Base-by-base conservation (phyloP, 2,113 vertebrate species). In the Carassius carassius region DNA sequence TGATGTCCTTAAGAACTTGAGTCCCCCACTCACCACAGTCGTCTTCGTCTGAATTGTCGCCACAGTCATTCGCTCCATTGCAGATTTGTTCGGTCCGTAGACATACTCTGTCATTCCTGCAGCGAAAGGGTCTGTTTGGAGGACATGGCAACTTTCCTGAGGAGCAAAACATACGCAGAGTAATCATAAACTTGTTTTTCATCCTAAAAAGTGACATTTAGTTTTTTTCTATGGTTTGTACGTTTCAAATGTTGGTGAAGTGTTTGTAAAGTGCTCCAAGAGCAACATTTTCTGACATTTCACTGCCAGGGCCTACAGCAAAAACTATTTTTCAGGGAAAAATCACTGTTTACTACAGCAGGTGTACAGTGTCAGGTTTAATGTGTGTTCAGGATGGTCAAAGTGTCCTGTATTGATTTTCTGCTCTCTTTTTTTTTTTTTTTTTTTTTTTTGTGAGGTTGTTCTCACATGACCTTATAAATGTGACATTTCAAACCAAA, bases 11-110 rank as follows among this genome's bases (percentile, higher is more conserved):
- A 41, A 41, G 1, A 1, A 54, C 25, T 54, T 54, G 11, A 58
- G 21, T 25, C 1, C 2, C 16, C 7, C 14, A 69, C 93, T 88
- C 93, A 93, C 93, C 93, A 10, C 96, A 97, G 81, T 93, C 90
- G 58, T 95, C 94, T 91, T 97, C 96, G 70, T 97, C 96, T 0
- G 96, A 96, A 86, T 92, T 95, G 90, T 97, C 96, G 0, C 96
- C 96, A 23, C 96, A 97, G 85, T 97, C 95, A 72, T 97, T 94
- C 13, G 94, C 91, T 3, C 92, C 92, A 56, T 96, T 94, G 91
- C 96, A 97, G 17, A 94, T 87, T 86, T 95, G 94, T 84, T 96
- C 94, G 0, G 78, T 86, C 74, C 92, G 91, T 62, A 96, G 90
- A 85, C 96, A 97, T 69, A 96, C 94, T 78, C 93, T 92, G 86